Conservation (phyloP, 2,113 vertebrate genomes). For the Ptyas mucosa region DNA sequence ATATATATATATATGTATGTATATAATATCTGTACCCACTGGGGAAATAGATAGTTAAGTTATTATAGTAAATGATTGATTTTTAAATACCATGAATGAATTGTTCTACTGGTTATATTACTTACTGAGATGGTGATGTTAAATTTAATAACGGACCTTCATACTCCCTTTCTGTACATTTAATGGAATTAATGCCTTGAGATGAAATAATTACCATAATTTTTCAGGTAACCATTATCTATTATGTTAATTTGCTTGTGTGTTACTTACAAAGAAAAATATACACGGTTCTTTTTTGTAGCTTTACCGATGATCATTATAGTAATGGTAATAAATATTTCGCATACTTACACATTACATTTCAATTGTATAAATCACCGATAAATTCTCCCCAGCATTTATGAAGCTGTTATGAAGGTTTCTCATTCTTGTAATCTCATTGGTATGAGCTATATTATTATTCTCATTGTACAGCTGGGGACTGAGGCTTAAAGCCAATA, state of each 20-base stretch:
- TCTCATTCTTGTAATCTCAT: not conserved
- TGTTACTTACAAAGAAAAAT: not conserved
- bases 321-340: not conserved
- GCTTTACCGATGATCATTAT: not conserved
- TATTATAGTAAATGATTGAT: not conserved
- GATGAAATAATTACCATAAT: not conserved
- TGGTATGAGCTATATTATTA: not conserved
- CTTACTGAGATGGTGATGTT: not conserved
- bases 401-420: not conserved
- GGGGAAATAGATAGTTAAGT: not conserved
- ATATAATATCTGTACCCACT: not conserved
- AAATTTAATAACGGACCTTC: not conserved
- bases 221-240: not conserved
- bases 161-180: not conserved
- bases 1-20: no score
- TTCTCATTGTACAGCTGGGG: not conserved
- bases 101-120: not conserved
- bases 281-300: not conserved
- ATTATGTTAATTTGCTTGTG: not conserved
- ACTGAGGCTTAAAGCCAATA: not conserved
- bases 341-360: not conserved
- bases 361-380: not conserved
- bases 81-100: not conserved
- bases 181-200: not conserved
- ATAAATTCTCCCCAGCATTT: not conserved